phyloP scores from a whole-genome alignment of 2,113 vertebrate species.

The Danionella cerebrum region DNA sequence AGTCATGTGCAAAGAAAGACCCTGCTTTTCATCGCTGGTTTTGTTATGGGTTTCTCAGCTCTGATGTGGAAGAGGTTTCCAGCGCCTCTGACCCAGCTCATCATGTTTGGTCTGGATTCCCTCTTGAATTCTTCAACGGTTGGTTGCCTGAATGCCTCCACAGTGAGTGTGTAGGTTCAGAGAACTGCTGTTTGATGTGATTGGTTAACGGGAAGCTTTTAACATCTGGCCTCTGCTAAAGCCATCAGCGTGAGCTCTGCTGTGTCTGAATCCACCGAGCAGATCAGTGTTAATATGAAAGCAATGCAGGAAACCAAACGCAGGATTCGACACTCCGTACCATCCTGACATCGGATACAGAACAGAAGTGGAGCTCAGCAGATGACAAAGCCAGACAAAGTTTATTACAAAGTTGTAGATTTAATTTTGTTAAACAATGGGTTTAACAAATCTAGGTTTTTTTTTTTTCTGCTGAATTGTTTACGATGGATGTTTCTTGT shows the following conservation, averaged over 20 bases:
- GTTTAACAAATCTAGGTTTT: too few relatives aligned
- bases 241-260: slow-evolving; percentile 29
- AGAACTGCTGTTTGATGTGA: slow-evolving; percentile 18
- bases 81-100: slow-evolving; percentile 12
- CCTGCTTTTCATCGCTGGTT: slow-evolving; percentile 9
- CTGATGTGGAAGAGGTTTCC: slow-evolving; percentile 5
- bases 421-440: too few relatives aligned
- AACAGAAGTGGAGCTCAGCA: too few relatives aligned
- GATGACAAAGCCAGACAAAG: too few relatives aligned
- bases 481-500: too few relatives aligned
- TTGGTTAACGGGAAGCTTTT: slow-evolving; percentile 13
- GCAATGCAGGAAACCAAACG: background rate
- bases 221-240: slow-evolving; percentile 32
- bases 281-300: slow-evolving; percentile 28
- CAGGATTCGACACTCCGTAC: background rate
- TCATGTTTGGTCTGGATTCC: slow-evolving; percentile 30
- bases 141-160: slow-evolving; percentile 8
- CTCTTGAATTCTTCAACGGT: slow-evolving; percentile 14
- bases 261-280: slow-evolving; percentile 3
- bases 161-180: background rate
- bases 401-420: too few relatives aligned
- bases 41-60: slow-evolving; percentile 24
- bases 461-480: too few relatives aligned
- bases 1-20: background rate
- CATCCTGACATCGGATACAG: background rate